Base-by-base conservation (phyloP, 1,140 invertebrate species). In the Anastrepha obliqua region DNA sequence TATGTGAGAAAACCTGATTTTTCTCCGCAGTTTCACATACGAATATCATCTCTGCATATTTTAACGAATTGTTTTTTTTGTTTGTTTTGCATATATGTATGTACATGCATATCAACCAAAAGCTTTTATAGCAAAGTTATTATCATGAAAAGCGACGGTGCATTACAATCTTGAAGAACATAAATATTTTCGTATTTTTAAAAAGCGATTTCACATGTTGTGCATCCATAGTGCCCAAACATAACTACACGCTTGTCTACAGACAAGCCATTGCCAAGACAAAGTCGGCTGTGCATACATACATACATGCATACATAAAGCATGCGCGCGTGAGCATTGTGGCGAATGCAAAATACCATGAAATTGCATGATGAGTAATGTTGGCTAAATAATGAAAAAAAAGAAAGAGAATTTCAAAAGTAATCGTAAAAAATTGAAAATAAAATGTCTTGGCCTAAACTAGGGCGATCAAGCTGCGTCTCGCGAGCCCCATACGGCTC, bases 281-380 rank as follows among this genome's bases (percentile, higher is more conserved):
- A 74, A 74, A 15, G 39, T 44, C 67, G 42, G 15, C 39, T 6
- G 44, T 11, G 39, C 65, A 55, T 55, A 55, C 51, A 55, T 55
- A 8, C 67, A n/a, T 0, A 67, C 3, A 42, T 39, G 11, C 20
- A 11, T 29, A 42, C 13, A 64, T 2, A 64, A 64, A 44, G 67
- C 17, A 5, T 47, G 67, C 13, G 67, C 67, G 67, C 67, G 44
- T 74, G 67, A 13, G 67, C 67, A 44, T 55, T 55, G 44, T 44
- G 39, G 67, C 39, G 39, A 74, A 74, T 74, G 42, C 67, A 44
- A 74, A 74, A 74, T 47, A 74, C 67, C 67, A 74, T 47, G 39
- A 74, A 74, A 47, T 74, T 74, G 67, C 67, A 74, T n/a, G 67
- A 44, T 44, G 67, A 74, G 39, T 7, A 7, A 7, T 6, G 51